Evolutionary conservation across 2,797 vertebrate species (phyloP).

Genomic region (Coranthus polyacanthus): DNA sequence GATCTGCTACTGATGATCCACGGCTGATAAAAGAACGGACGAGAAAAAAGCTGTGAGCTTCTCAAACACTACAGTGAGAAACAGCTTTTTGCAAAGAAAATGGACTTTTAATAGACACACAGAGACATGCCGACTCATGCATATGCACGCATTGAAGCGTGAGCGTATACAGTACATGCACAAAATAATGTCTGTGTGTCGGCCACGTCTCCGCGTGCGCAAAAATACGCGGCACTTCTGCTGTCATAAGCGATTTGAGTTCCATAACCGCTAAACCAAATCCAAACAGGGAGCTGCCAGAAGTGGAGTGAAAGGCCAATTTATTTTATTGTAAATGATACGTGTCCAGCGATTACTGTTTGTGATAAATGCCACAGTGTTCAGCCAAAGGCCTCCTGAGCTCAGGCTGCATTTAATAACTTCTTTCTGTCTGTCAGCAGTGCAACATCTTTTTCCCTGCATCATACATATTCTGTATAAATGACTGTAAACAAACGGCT

Average conservation of each 20-base stretch:
- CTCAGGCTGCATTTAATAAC: slow-evolving; percentile 66
- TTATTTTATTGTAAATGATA: slow-evolving; percentile 72
- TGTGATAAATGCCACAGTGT: slow-evolving; percentile 67
- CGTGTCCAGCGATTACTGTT: slow-evolving; percentile 62
- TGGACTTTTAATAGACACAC: slow-evolving; percentile 54
- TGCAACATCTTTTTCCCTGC: slow-evolving; percentile 32
- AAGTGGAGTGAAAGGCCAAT: slow-evolving; percentile 56
- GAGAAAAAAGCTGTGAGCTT: slow-evolving; percentile 8
- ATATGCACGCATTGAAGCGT: slow-evolving; percentile 23
- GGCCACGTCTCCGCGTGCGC: slow-evolving; percentile 9
- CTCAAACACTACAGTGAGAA: slow-evolving; percentile 29
- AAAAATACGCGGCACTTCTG: slow-evolving; percentile 57
- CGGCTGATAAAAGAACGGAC: slow-evolving; percentile 29
- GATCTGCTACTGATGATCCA: slow-evolving; percentile 41
- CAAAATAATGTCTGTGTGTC: slow-evolving; percentile 12
- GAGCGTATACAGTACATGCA: slow-evolving; percentile 4
- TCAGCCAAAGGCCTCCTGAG: slow-evolving; percentile 62
- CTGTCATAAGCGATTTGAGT: slow-evolving; percentile 68
- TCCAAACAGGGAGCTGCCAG: slow-evolving; percentile 56
- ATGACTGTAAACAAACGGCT: slow-evolving; percentile 30
- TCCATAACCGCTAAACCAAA: slow-evolving; percentile 62
- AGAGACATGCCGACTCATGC: slow-evolving; percentile 50
- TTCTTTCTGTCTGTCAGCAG: slow-evolving; percentile 68
- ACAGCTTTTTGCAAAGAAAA: slow-evolving; percentile 48
- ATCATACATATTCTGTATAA: slow-evolving; percentile 49